Base-by-base conservation (phyloP, 2,888 invertebrate genomes). In the Copidosoma aretas region DNA sequence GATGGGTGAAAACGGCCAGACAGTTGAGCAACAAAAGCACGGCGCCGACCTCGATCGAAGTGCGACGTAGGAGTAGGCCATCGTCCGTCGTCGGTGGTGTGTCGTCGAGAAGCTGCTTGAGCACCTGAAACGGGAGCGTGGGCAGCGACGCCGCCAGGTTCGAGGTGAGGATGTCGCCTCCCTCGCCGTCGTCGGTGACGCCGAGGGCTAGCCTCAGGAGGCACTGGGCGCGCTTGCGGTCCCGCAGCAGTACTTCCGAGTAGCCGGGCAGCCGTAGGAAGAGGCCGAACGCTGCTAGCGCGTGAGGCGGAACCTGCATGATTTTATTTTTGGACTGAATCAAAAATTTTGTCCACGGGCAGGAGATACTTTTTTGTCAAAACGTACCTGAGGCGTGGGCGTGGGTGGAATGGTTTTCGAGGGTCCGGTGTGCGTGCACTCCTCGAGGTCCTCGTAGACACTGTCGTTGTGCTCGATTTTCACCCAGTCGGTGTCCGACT, bases 141-240 rank as follows among this genome's bases (percentile, higher is more conserved):
- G 91, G 91, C 60, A 91, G 82, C 0, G 90, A 87, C 49, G 89
- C 86, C 0, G 92, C 91, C 21, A 92, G 84, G 1, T 91, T 86
- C 10, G 91, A 89, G 58, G 89, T 89, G 75, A 93, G 88, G 60
- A 93, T 91, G 75, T 93, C 91, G 73, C 89, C 91, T 82, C 95
- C 95, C 85, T 95, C 94, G 58, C 95, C 95, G 79, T 96, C 95
- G 77, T 95, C 94, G 2, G 93, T 92, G 10, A 95, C 95, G 24
- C 97, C 97, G 22, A 97, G 87, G 46, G 95, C 92, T 60, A 97
- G 86, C 8, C 96, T 86, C 73, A 97, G 86, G 71, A 97, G 87
- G 81, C 94, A 94, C 78, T 94, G 91, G 0, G 97, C 97, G 72
- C 92, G 89, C 74, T 93, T 89, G 77, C 93, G 91, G 82, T 94